phyloP scores from a whole-genome alignment of 2,113 vertebrate species.

The Heterotis niloticus region DNA sequence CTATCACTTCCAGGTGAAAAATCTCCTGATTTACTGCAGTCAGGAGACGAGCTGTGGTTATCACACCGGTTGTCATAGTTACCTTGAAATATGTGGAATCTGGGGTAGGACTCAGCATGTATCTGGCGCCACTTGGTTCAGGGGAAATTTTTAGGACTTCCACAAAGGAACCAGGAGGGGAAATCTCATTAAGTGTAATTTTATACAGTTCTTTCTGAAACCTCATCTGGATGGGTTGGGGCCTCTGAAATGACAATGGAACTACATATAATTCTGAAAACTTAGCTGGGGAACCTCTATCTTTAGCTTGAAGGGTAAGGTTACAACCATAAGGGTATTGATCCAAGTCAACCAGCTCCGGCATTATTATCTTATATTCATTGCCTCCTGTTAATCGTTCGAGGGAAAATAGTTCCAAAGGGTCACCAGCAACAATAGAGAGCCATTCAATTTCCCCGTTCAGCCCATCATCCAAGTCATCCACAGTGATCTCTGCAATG shows the following conservation, averaged over 20 bases:
- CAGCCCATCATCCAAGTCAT: slow-evolving; percentile 86
- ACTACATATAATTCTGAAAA: slow-evolving; percentile 76
- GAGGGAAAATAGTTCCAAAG: slow-evolving; percentile 80
- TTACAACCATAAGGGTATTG: slow-evolving; percentile 80
- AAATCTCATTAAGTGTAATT: slow-evolving; percentile 82
- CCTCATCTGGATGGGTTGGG: slow-evolving; percentile 54
- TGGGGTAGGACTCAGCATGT: slow-evolving; percentile 69
- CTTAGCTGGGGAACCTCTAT: slow-evolving; percentile 82
- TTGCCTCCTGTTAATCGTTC: slow-evolving; percentile 76
- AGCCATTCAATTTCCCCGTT: slow-evolving; percentile 91
- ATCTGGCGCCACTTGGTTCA: slow-evolving; percentile 73
- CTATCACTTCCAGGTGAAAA: slow-evolving; percentile 74
- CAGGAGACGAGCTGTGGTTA: slow-evolving; percentile 73
- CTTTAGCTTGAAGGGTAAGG: slow-evolving; percentile 90
- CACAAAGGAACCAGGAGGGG: slow-evolving; percentile 83
- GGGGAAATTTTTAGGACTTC: slow-evolving; percentile 73
- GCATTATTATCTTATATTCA: slow-evolving; percentile 80
- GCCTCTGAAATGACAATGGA: slow-evolving; percentile 73
- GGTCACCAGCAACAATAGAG: slow-evolving; percentile 85
- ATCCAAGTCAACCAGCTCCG: slow-evolving; percentile 76
- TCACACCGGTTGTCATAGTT: slow-evolving; percentile 80
- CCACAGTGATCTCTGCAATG: slow-evolving; percentile 77
- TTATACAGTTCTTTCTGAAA: slow-evolving; percentile 83
- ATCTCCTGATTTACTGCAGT: slow-evolving; percentile 71
- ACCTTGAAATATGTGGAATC: slow-evolving; percentile 79